phyloP scores from a whole-genome alignment of 1,140 invertebrate species.

The Triops longicaudatus region DNA sequence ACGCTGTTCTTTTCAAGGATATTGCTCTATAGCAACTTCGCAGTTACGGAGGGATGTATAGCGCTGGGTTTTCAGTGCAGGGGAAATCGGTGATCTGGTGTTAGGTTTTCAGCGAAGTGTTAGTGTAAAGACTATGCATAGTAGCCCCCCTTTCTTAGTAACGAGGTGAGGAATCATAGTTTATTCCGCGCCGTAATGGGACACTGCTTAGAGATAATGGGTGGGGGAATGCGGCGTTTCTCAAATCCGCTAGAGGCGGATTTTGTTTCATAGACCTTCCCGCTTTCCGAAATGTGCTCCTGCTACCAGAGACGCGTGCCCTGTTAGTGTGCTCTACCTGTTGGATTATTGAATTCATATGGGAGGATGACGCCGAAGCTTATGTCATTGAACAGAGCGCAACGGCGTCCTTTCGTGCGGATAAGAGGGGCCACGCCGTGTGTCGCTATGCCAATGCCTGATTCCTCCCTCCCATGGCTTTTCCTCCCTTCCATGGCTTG shows the following conservation, averaged over 20 bases:
- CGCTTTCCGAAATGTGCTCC: not conserved
- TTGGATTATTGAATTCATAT: not conserved
- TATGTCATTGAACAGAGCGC: not conserved
- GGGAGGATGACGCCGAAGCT: not conserved
- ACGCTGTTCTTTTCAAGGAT: not conserved
- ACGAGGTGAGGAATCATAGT: not conserved
- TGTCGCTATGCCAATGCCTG: not conserved
- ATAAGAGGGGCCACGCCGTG: not conserved
- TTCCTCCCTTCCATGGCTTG: not conserved
- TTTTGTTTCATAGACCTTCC: slow-evolving; percentile 6
- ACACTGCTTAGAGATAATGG: not conserved
- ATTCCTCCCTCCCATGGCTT: not conserved
- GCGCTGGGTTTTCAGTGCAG: not conserved
- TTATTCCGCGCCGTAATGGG: slow-evolving; percentile 4
- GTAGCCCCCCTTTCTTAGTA: not conserved
- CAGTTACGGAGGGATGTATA: not conserved
- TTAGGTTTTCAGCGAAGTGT: not conserved
- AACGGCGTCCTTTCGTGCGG: not conserved
- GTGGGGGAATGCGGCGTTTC: not conserved
- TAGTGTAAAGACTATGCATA: not conserved
- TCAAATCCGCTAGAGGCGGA: not conserved
- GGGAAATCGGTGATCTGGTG: not conserved
- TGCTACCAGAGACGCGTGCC: not conserved
- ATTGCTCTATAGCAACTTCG: not conserved
- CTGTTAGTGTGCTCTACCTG: not conserved